Evolutionary conservation across 1,140 invertebrate genomes (phyloP).

Genomic region (Heterodera carotae): DNA sequence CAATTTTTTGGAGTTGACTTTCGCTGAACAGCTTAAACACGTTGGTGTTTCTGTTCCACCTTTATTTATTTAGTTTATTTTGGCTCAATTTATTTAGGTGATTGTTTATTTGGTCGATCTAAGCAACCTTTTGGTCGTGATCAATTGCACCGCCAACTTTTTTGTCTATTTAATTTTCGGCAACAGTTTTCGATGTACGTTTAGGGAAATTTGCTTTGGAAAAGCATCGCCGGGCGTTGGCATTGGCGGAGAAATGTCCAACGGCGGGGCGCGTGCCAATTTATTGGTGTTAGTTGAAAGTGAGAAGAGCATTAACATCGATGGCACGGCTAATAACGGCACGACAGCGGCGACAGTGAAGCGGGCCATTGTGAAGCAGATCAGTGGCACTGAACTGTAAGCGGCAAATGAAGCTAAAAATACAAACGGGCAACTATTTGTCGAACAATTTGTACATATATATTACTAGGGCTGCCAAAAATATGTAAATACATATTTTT

Average conservation of each 20-base stretch:
- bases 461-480: too few relatives aligned
- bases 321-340: not conserved
- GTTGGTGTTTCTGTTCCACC: slow-evolving; percentile 26
- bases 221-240: slow-evolving; percentile 31
- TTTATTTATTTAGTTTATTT: not conserved
- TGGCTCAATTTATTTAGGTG: slow-evolving; percentile 23
- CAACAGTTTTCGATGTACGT: slow-evolving; percentile 51
- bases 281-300: not conserved
- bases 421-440: too few relatives aligned
- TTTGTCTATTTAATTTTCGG: slow-evolving; percentile 64
- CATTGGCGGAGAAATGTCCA: not conserved
- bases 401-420: too few relatives aligned
- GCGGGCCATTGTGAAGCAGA: slow-evolving; percentile 6
- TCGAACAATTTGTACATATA: too few relatives aligned
- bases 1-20: slow-evolving; percentile 62
- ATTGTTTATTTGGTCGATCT: slow-evolving; percentile 63
- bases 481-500: too few relatives aligned
- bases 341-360: not conserved
- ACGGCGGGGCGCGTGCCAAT: slow-evolving; percentile 11
- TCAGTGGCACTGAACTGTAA: slow-evolving; percentile 2
- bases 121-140: slow-evolving; percentile 62
- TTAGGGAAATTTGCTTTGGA: slow-evolving; percentile 45
- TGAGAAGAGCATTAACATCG: not conserved
- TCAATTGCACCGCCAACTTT: slow-evolving; percentile 65
- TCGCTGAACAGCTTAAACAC: slow-evolving; percentile 58